These are phyloP conservation scores for Columba guinea DNA, from an alignment of 2,797 vertebrate genomes.

Conservation along the genomic window DNA sequence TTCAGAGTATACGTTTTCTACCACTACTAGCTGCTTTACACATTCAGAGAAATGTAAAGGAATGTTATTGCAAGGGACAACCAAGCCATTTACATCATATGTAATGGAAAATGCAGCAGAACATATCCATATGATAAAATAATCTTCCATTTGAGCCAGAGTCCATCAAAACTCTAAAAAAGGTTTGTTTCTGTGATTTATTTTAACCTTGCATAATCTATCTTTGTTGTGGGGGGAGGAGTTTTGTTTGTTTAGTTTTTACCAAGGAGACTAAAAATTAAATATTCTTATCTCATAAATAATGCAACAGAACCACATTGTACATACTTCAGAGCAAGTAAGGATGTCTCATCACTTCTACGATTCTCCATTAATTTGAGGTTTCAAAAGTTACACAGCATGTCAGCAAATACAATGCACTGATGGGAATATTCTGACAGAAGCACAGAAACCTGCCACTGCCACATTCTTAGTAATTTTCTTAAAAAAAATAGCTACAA, in stretches of 20 bases:
- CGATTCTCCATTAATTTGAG: background rate
- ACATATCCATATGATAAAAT: background rate
- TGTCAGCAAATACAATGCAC: background rate
- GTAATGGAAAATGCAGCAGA: background rate
- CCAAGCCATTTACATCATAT: background rate
- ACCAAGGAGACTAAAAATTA: background rate
- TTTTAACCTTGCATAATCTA: background rate
- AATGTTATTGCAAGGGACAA: background rate
- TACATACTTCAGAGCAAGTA: background rate
- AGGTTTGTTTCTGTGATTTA: background rate
- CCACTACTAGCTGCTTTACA: background rate
- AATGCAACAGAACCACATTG: background rate
- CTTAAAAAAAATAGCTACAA: background rate
- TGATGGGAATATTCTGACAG: background rate
- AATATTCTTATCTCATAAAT: background rate
- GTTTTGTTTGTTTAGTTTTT: background rate
- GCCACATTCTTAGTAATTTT: background rate
- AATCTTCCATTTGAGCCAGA: background rate
- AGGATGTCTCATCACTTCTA: background rate
- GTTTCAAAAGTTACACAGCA: background rate
- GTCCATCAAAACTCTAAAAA: background rate
- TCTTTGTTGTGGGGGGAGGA: no score
- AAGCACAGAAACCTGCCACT: background rate
- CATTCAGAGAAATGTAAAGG: background rate
- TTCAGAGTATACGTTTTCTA: background rate